Conservation (phyloP, 64 coral and sea anemone genomes). For the Montipora sp. region DNA sequence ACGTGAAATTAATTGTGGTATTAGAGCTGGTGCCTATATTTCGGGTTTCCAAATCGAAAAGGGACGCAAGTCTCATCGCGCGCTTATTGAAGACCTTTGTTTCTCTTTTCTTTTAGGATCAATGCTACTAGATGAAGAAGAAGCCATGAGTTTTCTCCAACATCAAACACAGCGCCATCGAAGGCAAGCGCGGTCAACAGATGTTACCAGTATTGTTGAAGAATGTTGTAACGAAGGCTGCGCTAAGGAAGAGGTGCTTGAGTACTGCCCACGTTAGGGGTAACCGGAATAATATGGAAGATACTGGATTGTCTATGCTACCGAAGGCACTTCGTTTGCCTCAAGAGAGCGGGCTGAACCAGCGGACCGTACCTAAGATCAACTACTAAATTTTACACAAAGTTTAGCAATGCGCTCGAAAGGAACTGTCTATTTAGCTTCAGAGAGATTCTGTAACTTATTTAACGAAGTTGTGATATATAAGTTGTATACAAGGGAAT, state of each 20-base stretch:
- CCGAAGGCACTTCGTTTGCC: neutral
- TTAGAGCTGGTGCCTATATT: no score
- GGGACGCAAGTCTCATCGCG: no score
- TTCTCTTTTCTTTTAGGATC: constrained; percentile 2
- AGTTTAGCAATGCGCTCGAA: neutral
- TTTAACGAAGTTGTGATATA: constrained; percentile 39
- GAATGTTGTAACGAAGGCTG: constrained; percentile 69
- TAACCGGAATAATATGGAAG: neutral
- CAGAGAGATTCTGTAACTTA: constrained; percentile 3
- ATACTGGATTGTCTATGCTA: neutral
- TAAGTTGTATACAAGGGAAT: neutral
- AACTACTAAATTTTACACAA: neutral
- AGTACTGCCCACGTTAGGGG: neutral
- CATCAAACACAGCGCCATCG: neutral
- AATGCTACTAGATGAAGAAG: neutral
- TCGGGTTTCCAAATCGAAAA: no score
- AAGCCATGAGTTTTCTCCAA: constrained; percentile 24
- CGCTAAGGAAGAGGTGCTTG: constrained; percentile 21
- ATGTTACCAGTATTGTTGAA: constrained; percentile 34
- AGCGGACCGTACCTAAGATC: neutral
- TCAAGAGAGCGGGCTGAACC: no score
- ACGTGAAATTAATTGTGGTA: no score
- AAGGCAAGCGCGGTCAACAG: neutral
- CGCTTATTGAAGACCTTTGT: no score
- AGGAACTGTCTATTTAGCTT: neutral